Base-by-base conservation (phyloP, 2,888 invertebrate species). In the Papilio protenor region DNA sequence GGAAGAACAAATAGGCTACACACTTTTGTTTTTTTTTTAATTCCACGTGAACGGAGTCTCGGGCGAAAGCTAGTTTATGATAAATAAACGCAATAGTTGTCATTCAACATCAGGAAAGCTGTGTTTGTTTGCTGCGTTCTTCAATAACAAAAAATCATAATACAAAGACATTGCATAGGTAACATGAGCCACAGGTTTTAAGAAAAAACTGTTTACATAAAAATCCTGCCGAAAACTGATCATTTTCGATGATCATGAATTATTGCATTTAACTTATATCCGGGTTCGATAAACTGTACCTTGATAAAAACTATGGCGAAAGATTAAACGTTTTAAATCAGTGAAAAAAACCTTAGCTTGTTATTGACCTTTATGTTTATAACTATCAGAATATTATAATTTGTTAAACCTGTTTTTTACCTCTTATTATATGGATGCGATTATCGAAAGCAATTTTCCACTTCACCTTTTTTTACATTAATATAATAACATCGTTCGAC, bases 231-330 rank as follows among this genome's bases (percentile, higher is more conserved):
- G 3, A 49, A 70, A 70, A 23, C 70, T 70, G 18, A 70, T 40
- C 21, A 14, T 21, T 57, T 73, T 40, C 49, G 5, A 18, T 75
- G 49, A n/a, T 76, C 23, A 59, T 66, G 73, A 64, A 45, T 11
- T n/a, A 69, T 77, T 69, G n/a, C 23, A 57, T 2, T 66, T 47
- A 47, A 57, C 21, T 10, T 77, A 57, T 55, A 73, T 77, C 77
- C 66, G 75, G 75, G 72, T 47, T 73, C 72, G 47, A 59, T 66
- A 70, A 61, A 27, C 47, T 10, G 40, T 47, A 18, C 40, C 8
- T 59, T 16, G 33, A 55, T 55, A 77, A 71, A 77, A 76, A 57
- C 69, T 52, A 77, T 64, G 66, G 73, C 71, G 66, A 57, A 66
- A 55, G 52, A 69, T 70, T 76, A 69, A 77, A 77, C 59, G 49